A percentile compares a stretch with the other conserved stretches of the same genome.
phyloP scores from a whole-genome alignment of 53 echinoderm and acorn worm species.

The Luidia sarsii region DNA sequence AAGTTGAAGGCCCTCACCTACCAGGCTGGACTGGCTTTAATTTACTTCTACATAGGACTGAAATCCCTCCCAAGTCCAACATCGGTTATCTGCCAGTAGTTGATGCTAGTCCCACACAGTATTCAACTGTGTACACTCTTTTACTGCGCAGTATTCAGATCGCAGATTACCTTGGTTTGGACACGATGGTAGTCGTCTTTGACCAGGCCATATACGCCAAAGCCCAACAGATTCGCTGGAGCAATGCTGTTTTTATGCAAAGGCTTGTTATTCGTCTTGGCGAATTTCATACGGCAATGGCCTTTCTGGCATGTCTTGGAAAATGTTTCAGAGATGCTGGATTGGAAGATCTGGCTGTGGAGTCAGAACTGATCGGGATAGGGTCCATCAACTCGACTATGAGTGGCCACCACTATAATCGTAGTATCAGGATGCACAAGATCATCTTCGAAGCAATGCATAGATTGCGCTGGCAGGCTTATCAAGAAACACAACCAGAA shows the following conservation, averaged over 20 bases:
- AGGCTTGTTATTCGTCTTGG: constrained; percentile 53
- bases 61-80: constrained; percentile 4
- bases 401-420: constrained; percentile 60
- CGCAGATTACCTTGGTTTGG: constrained; percentile 36
- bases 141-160: constrained; percentile 47
- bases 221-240: constrained; percentile 58
- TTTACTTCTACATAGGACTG: neutral
- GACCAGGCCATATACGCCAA: constrained; percentile 74
- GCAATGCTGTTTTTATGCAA: constrained; percentile 7
- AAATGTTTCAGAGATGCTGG: constrained; percentile 58
- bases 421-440: constrained; percentile 65
- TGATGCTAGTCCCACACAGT: constrained; percentile 59
- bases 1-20: neutral
- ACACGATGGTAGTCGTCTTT: constrained; percentile 31
- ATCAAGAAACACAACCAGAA: no score
- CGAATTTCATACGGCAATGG: constrained; percentile 54
- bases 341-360: constrained; percentile 51
- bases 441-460: constrained; percentile 63
- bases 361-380: constrained; percentile 44
- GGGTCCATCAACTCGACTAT: constrained; percentile 55
- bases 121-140: constrained; percentile 49
- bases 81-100: constrained; percentile 53
- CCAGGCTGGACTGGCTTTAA: constrained; percentile 56
- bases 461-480: constrained; percentile 27
- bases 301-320: constrained; percentile 49